Evolutionary conservation across 2,797 vertebrate species (phyloP).

Genomic region (Darevskia mixta): DNA sequence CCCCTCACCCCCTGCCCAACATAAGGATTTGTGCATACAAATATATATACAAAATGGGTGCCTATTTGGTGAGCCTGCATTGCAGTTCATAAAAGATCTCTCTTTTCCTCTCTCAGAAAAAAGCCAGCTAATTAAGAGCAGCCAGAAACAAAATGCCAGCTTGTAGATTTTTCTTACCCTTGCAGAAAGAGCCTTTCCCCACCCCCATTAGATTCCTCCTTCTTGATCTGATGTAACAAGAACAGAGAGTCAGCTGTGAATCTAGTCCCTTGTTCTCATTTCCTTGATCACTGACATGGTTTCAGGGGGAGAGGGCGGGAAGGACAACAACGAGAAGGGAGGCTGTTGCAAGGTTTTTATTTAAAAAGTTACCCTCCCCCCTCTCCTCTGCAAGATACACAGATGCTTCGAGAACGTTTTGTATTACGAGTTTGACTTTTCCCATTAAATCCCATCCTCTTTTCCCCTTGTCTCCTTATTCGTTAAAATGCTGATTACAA

Average conservation of each 20-base stretch:
- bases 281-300: slow-evolving; percentile 74
- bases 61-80: rapidly evolving
- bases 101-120: slow-evolving; percentile 57
- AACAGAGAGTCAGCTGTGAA: slow-evolving; percentile 73
- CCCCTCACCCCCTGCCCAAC: not conserved
- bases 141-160: slow-evolving; percentile 62
- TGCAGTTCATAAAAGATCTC: slow-evolving; percentile 58
- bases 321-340: slow-evolving; percentile 63
- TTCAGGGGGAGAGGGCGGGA: slow-evolving; percentile 63
- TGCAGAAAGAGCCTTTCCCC: slow-evolving; percentile 39
- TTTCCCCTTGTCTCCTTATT: slow-evolving; percentile 39
- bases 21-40: not conserved
- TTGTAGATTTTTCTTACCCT: slow-evolving; percentile 59
- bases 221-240: slow-evolving; percentile 73
- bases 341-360: slow-evolving; percentile 50
- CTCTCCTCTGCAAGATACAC: slow-evolving; percentile 46
- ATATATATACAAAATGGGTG: not conserved
- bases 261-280: slow-evolving; percentile 70
- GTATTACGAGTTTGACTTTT: slow-evolving; percentile 55
- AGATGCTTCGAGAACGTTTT: slow-evolving; percentile 61
- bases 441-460: slow-evolving; percentile 48
- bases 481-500: slow-evolving; percentile 60
- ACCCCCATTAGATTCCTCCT: slow-evolving; percentile 42
- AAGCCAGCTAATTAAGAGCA: slow-evolving; percentile 58
- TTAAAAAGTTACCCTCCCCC: slow-evolving; percentile 41